phyloP scores from a whole-genome alignment of 1,140 invertebrate genomes.

The Oncopeltus fasciatus region DNA sequence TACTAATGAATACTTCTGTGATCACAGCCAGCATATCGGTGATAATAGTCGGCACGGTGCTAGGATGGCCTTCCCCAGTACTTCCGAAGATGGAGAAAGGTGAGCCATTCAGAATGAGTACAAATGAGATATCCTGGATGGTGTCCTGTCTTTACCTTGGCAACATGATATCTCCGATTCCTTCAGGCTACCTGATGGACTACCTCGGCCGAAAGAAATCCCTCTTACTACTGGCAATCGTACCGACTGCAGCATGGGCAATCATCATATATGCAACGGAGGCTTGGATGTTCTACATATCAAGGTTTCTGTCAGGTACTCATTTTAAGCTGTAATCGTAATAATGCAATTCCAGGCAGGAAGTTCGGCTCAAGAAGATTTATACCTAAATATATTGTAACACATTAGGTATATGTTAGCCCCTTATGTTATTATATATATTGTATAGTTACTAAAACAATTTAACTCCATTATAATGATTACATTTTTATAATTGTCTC shows the following conservation, averaged over 20 bases:
- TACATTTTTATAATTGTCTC: too few species aligned
- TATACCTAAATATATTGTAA: too few species aligned
- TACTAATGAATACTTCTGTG: too few species aligned
- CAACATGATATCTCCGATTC: slow-evolving; percentile 18
- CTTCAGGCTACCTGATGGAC: slow-evolving; percentile 44
- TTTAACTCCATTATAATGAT: too few species aligned
- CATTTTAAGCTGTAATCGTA: too few species aligned
- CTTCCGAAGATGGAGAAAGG: slow-evolving; percentile 36
- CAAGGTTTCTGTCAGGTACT: slow-evolving; percentile 41
- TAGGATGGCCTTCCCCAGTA: slow-evolving; percentile 63
- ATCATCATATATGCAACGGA: slow-evolving; percentile 11
- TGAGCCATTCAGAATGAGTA: slow-evolving; percentile 14
- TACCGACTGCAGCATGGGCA: slow-evolving; percentile 17
- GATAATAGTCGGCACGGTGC: slow-evolving; percentile 36
- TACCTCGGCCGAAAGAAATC: slow-evolving; percentile 53
- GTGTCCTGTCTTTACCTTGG: not conserved
- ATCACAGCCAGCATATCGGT: slow-evolving; percentile 1
- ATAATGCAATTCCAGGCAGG: too few species aligned
- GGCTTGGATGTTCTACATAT: slow-evolving; percentile 34
- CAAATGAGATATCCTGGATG: not conserved
- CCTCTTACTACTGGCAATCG: slow-evolving; percentile 43
- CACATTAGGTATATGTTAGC: too few species aligned
- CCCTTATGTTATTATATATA: too few species aligned
- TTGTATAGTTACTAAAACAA: too few species aligned
- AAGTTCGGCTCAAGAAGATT: too few species aligned